Evolutionary conservation across 2,113 vertebrate genomes (phyloP).

Genomic region (Cichladusa arquata): DNA sequence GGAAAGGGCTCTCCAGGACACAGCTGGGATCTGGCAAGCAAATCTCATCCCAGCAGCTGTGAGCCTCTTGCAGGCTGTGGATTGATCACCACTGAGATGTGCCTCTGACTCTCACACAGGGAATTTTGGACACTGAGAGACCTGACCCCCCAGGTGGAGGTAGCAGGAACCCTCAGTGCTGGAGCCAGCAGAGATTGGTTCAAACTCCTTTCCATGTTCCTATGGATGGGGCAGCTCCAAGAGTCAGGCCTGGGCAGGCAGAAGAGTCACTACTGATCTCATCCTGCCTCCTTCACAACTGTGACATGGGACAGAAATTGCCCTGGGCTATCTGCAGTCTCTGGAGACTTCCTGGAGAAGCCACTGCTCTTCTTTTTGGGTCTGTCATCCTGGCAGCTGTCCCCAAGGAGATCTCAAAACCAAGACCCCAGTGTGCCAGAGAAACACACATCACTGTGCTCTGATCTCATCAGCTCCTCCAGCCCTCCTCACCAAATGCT

Average conservation of each 20-base stretch:
- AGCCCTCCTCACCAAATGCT: background rate
- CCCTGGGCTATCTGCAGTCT: background rate
- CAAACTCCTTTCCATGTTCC: background rate
- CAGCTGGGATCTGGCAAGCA: background rate
- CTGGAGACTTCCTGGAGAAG: background rate
- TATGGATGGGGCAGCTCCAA: background rate
- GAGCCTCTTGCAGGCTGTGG: background rate
- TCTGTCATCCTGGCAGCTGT: background rate
- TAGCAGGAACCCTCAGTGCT: background rate
- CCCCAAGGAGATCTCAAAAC: background rate
- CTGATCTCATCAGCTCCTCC: background rate
- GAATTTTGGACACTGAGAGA: background rate
- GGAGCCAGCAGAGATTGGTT: background rate
- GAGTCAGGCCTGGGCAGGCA: background rate
- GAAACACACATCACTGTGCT: fast-evolving
- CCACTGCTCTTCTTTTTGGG: background rate
- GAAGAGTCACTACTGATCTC: background rate
- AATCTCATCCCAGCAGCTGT: background rate
- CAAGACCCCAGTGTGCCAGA: background rate
- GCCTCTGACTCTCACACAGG: background rate
- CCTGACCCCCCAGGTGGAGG: background rate
- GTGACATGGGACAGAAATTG: background rate
- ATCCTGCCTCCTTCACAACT: background rate
- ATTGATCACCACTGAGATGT: background rate
- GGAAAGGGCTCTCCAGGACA: background rate